A percentile compares a stretch with the other conserved stretches of the same genome.
These are phyloP conservation scores for Coregonus suidteri DNA, from an alignment of 2,797 vertebrate species.

Conservation along the genomic window DNA sequence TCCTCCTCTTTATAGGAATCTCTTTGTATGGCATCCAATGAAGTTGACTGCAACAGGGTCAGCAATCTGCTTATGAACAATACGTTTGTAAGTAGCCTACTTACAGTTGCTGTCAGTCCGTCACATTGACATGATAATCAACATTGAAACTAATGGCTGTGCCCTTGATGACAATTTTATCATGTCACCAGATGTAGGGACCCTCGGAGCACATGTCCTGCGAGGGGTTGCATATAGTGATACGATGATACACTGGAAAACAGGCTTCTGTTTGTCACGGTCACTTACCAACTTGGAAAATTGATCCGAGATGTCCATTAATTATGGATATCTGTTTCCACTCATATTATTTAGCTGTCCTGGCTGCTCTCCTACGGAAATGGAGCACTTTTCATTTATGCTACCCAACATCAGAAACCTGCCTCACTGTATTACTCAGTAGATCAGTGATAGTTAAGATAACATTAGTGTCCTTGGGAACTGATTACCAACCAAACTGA, in stretches of 20 bases:
- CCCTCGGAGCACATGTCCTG: neutral
- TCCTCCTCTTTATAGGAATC: neutral
- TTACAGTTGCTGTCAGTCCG: neutral
- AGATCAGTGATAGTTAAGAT: neutral
- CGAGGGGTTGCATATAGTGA: neutral
- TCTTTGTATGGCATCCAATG: neutral
- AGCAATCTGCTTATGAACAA: neutral
- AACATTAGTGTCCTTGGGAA: neutral
- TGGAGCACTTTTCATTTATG: neutral
- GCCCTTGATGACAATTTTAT: conserved; percentile 1
- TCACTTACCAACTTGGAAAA: conserved; percentile 49
- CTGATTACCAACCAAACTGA: conserved; percentile 9
- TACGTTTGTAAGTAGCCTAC: neutral
- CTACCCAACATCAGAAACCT: neutral
- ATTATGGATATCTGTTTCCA: conserved; percentile 10
- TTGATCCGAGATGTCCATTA: conserved; percentile 39
- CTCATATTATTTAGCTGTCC: conserved; percentile 24
- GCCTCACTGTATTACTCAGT: neutral
- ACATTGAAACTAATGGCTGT: neutral
- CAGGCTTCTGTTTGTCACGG: conserved; percentile 41
- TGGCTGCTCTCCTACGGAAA: neutral
- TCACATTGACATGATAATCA: neutral
- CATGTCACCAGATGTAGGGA: neutral
- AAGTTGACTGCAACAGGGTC: neutral
- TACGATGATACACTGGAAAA: conserved; percentile 13